These are phyloP conservation scores for Sciurus vulgaris DNA, from an alignment of 2,797 vertebrate species.

Conservation along the genomic window DNA sequence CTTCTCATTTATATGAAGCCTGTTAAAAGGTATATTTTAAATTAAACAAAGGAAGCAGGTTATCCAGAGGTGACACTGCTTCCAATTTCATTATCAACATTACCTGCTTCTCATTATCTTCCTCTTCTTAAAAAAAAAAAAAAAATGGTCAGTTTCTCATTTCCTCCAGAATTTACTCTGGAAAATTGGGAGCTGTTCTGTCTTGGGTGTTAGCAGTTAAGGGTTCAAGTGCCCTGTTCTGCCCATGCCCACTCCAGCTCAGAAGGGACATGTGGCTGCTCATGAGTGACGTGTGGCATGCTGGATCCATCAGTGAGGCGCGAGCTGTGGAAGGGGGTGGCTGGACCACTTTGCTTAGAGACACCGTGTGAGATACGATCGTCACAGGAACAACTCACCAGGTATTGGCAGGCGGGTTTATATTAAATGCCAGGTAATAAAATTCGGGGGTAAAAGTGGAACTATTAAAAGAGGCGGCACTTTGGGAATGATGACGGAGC, in stretches of 20 bases:
- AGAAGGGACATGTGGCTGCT: background rate
- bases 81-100: background rate
- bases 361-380: accelerated
- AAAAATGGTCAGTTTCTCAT: background rate
- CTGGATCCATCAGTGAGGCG: background rate
- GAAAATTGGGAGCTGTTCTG: background rate
- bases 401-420: background rate
- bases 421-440: conserved; percentile 31
- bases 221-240: background rate
- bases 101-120: background rate
- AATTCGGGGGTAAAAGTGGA: conserved; percentile 6
- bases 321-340: accelerated
- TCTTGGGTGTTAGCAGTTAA: background rate
- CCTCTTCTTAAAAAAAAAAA: background rate
- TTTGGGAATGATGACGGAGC: background rate
- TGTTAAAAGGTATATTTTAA: conserved; percentile 53
- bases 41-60: conserved; percentile 50
- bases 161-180: background rate
- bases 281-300: accelerated
- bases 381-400: background rate
- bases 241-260: too few species aligned
- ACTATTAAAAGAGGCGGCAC: conserved; percentile 14
- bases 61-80: background rate
- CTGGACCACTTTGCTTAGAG: background rate
- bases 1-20: background rate